Evolutionary conservation across 2,113 vertebrate genomes (phyloP).

Genomic region (Xiphias gladius): DNA sequence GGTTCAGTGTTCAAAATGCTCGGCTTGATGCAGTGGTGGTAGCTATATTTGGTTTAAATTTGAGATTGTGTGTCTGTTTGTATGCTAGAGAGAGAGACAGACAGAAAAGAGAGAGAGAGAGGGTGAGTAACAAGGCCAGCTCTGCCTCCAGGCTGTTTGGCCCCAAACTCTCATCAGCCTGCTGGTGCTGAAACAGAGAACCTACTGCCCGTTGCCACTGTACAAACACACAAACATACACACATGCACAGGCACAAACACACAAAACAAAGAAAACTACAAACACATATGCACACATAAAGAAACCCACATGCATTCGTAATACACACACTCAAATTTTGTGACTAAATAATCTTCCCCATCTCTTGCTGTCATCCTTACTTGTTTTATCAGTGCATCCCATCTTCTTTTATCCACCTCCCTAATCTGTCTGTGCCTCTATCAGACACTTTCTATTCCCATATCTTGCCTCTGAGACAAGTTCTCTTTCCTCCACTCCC

Average conservation of each 20-base stretch:
- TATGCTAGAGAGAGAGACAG: conserved; percentile 26
- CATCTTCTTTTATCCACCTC: conserved; percentile 77
- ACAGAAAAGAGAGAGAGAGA: background rate
- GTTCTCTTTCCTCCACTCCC: conserved; percentile 64
- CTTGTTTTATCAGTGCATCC: conserved; percentile 73
- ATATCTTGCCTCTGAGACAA: conserved; percentile 72
- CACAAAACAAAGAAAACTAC: conserved; percentile 18
- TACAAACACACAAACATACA: conserved; percentile 24
- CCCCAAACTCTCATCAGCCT: conserved; percentile 81
- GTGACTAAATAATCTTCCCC: conserved; percentile 75
- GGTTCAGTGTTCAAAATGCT: conserved; percentile 23
- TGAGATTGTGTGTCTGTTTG: conserved; percentile 55
- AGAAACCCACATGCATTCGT: conserved; percentile 46
- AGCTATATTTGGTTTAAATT: conserved; percentile 46
- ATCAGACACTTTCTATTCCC: conserved; percentile 77
- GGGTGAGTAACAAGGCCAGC: conserved; percentile 76
- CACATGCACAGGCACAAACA: conserved; percentile 6
- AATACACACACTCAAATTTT: conserved; percentile 60
- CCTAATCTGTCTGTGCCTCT: conserved; percentile 73
- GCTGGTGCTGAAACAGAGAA: conserved; percentile 81
- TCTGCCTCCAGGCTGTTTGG: conserved; percentile 79
- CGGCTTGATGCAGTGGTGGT: conserved; percentile 13
- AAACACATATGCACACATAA: conserved; percentile 31
- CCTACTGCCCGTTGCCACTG: conserved; percentile 74
- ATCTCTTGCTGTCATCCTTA: conserved; percentile 65